Conservation (phyloP, 1,140 invertebrate genomes). For the Trachymyrmex septentrionalis region DNA sequence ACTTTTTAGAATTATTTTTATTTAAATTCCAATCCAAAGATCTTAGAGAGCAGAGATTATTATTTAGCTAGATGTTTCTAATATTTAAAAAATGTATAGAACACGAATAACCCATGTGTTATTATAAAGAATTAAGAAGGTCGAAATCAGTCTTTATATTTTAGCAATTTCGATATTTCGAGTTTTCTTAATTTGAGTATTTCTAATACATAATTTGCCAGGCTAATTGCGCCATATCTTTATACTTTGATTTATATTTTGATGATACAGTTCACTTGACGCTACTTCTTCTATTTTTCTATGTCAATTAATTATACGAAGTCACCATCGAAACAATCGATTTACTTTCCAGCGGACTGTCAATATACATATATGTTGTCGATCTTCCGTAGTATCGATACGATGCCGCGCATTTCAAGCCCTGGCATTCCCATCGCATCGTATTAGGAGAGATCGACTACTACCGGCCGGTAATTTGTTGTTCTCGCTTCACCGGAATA, state of each 20-base stretch:
- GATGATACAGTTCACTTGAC: neutral
- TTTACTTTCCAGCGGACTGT: conserved; percentile 37
- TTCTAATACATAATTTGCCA: neutral
- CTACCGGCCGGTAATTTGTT: conserved; percentile 84
- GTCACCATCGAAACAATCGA: neutral
- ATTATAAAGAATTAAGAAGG: no score
- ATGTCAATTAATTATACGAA: conserved; percentile 36
- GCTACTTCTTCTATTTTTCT: neutral
- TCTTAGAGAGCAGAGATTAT: no score
- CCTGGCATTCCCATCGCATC: conserved; percentile 80
- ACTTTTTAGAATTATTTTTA: no score
- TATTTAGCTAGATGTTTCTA: no score
- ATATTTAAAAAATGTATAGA: no score
- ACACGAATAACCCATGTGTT: no score
- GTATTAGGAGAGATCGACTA: conserved; percentile 85
- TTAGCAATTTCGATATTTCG: neutral
- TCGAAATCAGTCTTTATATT: no score
- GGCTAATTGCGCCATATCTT: neutral
- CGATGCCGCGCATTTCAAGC: conserved; percentile 70
- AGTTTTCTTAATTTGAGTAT: neutral
- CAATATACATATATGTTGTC: conserved; percentile 65
- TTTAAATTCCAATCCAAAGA: no score
- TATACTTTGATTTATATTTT: no score
- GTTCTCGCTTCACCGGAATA: conserved; percentile 84
- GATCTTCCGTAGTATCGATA: conserved; percentile 66